These are phyloP conservation scores for Galaxias olidus DNA, from an alignment of 2,797 vertebrate genomes.

Conservation along the genomic window DNA sequence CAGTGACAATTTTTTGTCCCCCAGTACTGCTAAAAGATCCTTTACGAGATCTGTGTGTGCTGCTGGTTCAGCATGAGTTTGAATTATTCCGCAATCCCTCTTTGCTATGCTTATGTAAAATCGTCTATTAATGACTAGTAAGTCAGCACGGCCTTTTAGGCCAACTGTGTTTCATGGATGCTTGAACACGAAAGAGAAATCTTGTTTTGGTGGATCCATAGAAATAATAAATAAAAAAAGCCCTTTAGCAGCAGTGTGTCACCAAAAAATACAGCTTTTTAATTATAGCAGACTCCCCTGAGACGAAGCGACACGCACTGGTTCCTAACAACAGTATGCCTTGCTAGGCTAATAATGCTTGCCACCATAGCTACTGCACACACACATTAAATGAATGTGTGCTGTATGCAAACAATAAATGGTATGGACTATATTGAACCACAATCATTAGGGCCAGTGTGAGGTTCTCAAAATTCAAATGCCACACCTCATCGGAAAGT, in stretches of 20 bases:
- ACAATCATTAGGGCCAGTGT: constrained; percentile 55
- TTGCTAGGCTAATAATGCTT: constrained; percentile 60
- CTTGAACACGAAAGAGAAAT: constrained; percentile 72
- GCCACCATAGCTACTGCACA: constrained; percentile 48
- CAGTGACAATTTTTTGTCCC: neutral
- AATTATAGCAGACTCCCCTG: constrained; percentile 59
- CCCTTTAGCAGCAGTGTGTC: constrained; percentile 48
- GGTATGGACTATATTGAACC: constrained; percentile 53
- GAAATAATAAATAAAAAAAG: constrained; percentile 71
- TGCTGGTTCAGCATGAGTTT: constrained; percentile 6
- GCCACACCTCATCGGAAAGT: neutral
- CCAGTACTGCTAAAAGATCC: neutral
- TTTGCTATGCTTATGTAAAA: constrained; percentile 33
- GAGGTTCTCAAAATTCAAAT: neutral
- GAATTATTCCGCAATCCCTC: constrained; percentile 24
- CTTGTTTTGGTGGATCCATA: constrained; percentile 71
- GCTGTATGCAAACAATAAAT: constrained; percentile 54
- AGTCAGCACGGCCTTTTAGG: constrained; percentile 50
- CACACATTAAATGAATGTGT: constrained; percentile 52
- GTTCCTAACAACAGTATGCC: constrained; percentile 43
- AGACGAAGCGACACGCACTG: constrained; percentile 45
- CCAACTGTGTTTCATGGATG: constrained; percentile 70
- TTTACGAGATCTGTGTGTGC: neutral
- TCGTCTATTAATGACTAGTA: constrained; percentile 52
- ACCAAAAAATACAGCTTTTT: constrained; percentile 60